phyloP scores from a whole-genome alignment of 2,888 invertebrate genomes.

The Buathra laborator region DNA sequence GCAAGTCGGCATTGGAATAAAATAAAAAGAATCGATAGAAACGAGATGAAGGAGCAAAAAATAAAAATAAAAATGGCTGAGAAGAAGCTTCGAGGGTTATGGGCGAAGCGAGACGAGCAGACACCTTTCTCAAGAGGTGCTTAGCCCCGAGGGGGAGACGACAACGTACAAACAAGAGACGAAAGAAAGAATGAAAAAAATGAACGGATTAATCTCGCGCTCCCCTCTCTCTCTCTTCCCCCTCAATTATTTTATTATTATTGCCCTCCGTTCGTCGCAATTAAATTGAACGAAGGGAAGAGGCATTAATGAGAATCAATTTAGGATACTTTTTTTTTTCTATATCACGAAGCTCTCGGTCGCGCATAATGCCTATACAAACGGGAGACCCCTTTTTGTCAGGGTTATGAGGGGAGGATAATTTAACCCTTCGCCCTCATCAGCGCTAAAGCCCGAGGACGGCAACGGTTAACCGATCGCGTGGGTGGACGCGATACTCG shows the following conservation, averaged over 20 bases:
- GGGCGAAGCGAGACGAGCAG: slow-evolving; percentile 25
- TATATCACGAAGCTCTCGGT: slow-evolving; percentile 20
- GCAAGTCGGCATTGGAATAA: slow-evolving; percentile 59
- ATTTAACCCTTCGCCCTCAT: slow-evolving; percentile 55
- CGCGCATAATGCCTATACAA: slow-evolving; percentile 8
- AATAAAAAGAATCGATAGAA: slow-evolving; percentile 48
- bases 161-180: slow-evolving; percentile 52
- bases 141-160: background rate
- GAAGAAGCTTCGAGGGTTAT: background rate
- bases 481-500: slow-evolving; percentile 48
- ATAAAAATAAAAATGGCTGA: slow-evolving; percentile 28
- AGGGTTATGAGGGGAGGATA: slow-evolving; percentile 12
- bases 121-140: slow-evolving; percentile 16
- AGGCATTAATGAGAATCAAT: slow-evolving; percentile 59
- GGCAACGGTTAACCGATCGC: slow-evolving; percentile 47
- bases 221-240: background rate
- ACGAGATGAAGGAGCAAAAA: slow-evolving; percentile 30
- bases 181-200: slow-evolving; percentile 57
- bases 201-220: slow-evolving; percentile 44
- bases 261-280: slow-evolving; percentile 13
- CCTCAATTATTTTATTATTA: slow-evolving; percentile 49
- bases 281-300: slow-evolving; percentile 34
- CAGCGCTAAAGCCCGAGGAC: slow-evolving; percentile 30
- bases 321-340: slow-evolving; percentile 36
- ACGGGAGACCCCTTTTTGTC: slow-evolving; percentile 26